A percentile compares a stretch with the other conserved stretches of the same genome.
These are phyloP conservation scores for Monochamus saltuarius DNA, from an alignment of 1,140 invertebrate species.

Conservation along the genomic window DNA sequence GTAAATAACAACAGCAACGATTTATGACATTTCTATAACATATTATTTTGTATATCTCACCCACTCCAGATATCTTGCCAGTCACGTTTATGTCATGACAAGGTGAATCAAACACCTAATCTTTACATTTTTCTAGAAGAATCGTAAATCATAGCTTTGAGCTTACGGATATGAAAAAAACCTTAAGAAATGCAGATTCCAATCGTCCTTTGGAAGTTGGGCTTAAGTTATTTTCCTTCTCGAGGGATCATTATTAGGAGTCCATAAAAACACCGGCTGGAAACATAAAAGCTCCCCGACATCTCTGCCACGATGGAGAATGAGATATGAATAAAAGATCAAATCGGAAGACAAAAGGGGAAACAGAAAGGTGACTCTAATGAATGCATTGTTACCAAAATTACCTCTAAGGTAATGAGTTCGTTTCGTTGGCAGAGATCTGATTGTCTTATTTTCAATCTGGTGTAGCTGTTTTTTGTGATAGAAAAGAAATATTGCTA, in stretches of 20 bases:
- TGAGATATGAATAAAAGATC: conserved; percentile 28
- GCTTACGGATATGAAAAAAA: conserved; percentile 22
- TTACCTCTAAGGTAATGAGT: not conserved
- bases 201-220: no score
- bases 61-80: no score
- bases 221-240: conserved; percentile 21
- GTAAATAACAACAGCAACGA: no score
- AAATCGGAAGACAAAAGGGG: conserved; percentile 17
- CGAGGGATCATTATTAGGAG: conserved; percentile 25
- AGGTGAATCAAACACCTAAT: no score
- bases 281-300: conserved; percentile 21
- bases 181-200: conserved; percentile 14
- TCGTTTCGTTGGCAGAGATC: no score
- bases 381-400: conserved; percentile 15
- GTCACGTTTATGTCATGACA: no score
- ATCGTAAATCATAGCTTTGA: not conserved
- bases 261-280: conserved; percentile 23
- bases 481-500: no score
- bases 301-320: conserved; percentile 14
- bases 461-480: no score
- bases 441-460: no score
- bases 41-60: no score
- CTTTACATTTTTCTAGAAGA: no score
- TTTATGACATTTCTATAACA: no score
- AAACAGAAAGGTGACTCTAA: conserved; percentile 18